Base-by-base conservation (phyloP, 2,888 invertebrate species). In the Scotopteryx bipunctaria region DNA sequence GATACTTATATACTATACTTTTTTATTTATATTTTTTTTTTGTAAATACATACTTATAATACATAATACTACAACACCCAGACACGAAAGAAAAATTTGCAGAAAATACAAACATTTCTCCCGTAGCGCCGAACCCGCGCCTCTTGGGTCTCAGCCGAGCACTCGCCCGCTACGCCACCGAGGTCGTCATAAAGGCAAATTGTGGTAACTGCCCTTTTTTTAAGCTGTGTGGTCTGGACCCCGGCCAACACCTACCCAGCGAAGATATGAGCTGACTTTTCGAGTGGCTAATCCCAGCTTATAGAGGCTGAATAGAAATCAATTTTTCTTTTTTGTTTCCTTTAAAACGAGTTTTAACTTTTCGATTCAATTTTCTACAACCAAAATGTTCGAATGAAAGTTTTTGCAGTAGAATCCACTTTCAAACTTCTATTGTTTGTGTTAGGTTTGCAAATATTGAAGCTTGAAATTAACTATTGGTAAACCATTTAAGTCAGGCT, bases 201-300 rank as follows among this genome's bases (percentile, higher is more conserved):
- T 29, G 32, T n/a, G 11, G 11, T 1, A 48, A 31, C 41, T 44
- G 15, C 5, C 16, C 0, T 1, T 17, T 5, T 23, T 33, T 0
- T 44, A 11, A 35, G 31, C 48, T 41, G 21, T 19, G 9, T 9
- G 6, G 19, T 32, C 47, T 61, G 61, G 61, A 53, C 32, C 15
- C 4, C 35, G 47, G 61, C 61, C 61, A 61, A 49, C 36, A 53
- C 44, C 46, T 41, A 45, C 29, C 40, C 33, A 45, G 46, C 27
- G 43, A 50, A 50, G 55, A 56, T 56, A 56, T 56, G 47, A 48
- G 40, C 52, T 48, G 55, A 51, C 56, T 48, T 45, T 60, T 55
- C 49, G 40, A 60, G 55, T 55, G 50, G 50, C 52, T 60, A 60
- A 60, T 60, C 57, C 47, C 27, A 42, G 47, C 55, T 50, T 48